Conservation (phyloP, 2,113 vertebrate species). For the Canis aureus region DNA sequence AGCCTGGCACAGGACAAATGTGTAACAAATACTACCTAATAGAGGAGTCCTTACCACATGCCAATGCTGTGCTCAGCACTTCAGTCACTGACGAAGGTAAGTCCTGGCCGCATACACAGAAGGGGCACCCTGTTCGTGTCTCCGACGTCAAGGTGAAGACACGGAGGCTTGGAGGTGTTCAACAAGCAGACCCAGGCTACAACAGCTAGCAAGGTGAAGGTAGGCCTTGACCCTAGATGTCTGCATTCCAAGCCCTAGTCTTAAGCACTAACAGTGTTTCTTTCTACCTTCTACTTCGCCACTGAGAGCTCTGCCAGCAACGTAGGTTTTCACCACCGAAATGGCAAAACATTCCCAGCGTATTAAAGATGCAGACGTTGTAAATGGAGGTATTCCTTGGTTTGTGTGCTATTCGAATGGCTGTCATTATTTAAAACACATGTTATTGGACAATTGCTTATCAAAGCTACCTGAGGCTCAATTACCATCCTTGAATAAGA, state of each 20-base stretch:
- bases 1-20: not conserved
- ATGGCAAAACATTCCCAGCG: not conserved
- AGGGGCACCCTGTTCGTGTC: not conserved
- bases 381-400: not conserved
- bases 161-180: not conserved
- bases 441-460: not conserved
- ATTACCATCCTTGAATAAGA: slow-evolving; percentile 67
- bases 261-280: not conserved
- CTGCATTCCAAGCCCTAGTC: not conserved
- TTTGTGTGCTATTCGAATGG: not conserved
- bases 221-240: not conserved
- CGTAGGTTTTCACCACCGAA: not conserved
- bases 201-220: not conserved
- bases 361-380: slow-evolving; percentile 29
- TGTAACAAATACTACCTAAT: not conserved
- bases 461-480: slow-evolving; percentile 62
- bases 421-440: slow-evolving; percentile 52
- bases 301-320: not conserved
- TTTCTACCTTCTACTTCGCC: not conserved
- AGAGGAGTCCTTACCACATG: not conserved
- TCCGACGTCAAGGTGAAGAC: not conserved
- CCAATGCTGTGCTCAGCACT: not conserved
- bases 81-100: not conserved
- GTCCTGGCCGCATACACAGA: not conserved
- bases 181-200: not conserved